Base-by-base conservation (phyloP, 23 tunicate species). In the Clavelina lepadiformis region DNA sequence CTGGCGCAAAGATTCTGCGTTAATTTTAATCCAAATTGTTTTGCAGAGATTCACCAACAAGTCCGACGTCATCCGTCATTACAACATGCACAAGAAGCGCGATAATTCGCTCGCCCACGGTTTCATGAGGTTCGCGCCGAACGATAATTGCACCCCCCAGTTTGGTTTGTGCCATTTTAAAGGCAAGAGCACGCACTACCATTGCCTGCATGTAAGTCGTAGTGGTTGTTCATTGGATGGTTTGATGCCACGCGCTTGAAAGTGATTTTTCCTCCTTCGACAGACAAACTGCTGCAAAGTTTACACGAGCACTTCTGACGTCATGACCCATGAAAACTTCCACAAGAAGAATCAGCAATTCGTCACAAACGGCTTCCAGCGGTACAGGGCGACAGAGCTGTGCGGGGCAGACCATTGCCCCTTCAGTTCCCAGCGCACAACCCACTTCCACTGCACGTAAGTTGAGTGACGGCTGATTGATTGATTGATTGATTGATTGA, bases 81-180 rank as follows among this genome's bases (percentile, higher is more conserved):
- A 87, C 71, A 87, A 87, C 70, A 87, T 87, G 96, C 96, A 87
- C 75, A 87, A 87, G 72, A 87, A 87, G 52, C 65, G 96, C 11
- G 96, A 87, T 66, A 87, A 87, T 52, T 67, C 87, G 5, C 77
- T 87, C 18, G 82, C 78, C 3, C 96, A 87, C 38, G 96, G 96
- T 4, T 87, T 87, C 77, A 79, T 87, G 76, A 61, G 96, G 31
- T 87, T 87, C 33, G 63, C 96, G 2, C 96, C 96, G n/a, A 73
- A 54, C 36, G 96, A 87, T 27, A 63, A 80, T 36, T 87, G 96
- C 34, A 31, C 61, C 0, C 4, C 61, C 6, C 87, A 79, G 35
- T 87, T 75, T 59, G 91, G 75, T 18, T 15, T 27, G 11, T 87
- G 96, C 61, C 76, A 67, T 37, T 47, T 66, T 5, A 87, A 87